These are phyloP conservation scores for Tenualosa ilisha DNA, from an alignment of 2,797 vertebrate genomes.

Conservation along the genomic window DNA sequence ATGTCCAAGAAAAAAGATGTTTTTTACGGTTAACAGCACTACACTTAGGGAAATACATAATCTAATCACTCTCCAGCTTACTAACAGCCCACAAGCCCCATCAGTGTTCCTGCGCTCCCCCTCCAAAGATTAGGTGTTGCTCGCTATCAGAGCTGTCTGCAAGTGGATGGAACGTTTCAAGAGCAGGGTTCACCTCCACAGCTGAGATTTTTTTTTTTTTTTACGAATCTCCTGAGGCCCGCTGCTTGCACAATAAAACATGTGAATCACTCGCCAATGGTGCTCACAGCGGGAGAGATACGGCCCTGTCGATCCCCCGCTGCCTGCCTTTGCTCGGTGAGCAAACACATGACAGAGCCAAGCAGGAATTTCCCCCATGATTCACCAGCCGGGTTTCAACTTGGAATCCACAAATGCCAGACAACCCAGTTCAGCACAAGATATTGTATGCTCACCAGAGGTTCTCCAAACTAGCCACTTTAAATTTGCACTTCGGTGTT, in stretches of 20 bases:
- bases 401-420: background rate
- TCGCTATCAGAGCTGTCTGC: slow-evolving; percentile 9
- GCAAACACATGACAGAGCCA: slow-evolving; percentile 17
- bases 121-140: background rate
- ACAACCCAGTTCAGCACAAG: background rate
- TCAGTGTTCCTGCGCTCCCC: background rate
- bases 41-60: background rate
- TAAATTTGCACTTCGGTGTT: background rate
- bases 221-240: background rate
- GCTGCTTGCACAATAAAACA: background rate
- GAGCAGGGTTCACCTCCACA: background rate
- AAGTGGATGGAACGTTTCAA: background rate
- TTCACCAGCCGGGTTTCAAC: background rate
- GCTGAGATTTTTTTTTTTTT: background rate
- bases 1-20: background rate
- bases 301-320: background rate
- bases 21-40: background rate
- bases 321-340: background rate
- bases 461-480: background rate
- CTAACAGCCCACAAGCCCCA: background rate
- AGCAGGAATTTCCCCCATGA: slow-evolving; percentile 5
- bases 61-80: background rate
- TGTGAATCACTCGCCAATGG: background rate
- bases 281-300: background rate
- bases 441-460: background rate